phyloP scores from a whole-genome alignment of 2,113 vertebrate species.

The Garra rufa region DNA sequence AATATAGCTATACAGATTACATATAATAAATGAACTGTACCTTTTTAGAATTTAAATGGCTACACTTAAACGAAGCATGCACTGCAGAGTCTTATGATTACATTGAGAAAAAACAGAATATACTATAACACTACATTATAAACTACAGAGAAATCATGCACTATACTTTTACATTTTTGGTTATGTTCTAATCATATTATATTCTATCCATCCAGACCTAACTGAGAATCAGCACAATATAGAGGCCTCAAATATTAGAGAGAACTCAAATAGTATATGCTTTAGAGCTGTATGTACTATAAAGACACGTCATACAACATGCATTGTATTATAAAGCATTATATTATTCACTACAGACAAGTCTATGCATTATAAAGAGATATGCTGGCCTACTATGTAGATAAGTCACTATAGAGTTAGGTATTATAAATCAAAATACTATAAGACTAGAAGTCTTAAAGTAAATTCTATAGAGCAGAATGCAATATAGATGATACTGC shows the following conservation, averaged over 20 bases:
- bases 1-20: neutral
- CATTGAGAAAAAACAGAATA: neutral
- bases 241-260: neutral
- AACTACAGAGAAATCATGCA: neutral
- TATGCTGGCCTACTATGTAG: neutral
- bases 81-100: neutral
- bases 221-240: neutral
- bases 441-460: neutral
- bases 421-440: neutral
- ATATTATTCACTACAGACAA: neutral
- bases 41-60: neutral
- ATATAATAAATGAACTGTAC: neutral
- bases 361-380: neutral
- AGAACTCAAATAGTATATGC: neutral
- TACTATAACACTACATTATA: neutral
- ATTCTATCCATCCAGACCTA: neutral
- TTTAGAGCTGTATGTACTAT: neutral
- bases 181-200: neutral
- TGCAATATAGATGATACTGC: neutral
- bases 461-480: neutral
- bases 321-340: neutral
- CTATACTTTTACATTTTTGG: neutral
- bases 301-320: neutral
- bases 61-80: neutral
- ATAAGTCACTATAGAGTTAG: neutral